phyloP scores from a whole-genome alignment of 1,140 invertebrate species.

The Caenorhabditis latens region DNA sequence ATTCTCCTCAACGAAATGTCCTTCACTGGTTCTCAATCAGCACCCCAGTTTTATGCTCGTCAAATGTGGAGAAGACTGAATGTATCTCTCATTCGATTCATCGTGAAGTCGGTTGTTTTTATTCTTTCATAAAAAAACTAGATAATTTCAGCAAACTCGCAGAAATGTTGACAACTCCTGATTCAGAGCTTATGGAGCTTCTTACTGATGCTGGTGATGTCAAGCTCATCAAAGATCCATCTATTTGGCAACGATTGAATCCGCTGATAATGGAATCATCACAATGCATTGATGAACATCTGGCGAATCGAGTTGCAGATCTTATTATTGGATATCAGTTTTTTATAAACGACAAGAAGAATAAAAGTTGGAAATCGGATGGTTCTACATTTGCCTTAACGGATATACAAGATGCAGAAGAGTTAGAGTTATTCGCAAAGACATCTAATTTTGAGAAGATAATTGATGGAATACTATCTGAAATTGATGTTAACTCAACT shows the following conservation, averaged over 20 bases:
- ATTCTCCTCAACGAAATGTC: conserved; percentile 40
- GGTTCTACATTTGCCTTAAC: neutral
- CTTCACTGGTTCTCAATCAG: conserved; percentile 26
- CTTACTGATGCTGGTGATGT: conserved; percentile 19
- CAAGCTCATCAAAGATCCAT: conserved; percentile 11
- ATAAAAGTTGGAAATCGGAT: conserved; percentile 20
- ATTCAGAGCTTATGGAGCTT: conserved; percentile 42
- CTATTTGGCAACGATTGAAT: conserved; percentile 36
- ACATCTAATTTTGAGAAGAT: conserved; percentile 34
- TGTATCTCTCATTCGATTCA: conserved; percentile 5
- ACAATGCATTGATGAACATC: conserved; percentile 7
- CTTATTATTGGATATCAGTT: conserved; percentile 43
- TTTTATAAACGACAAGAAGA: conserved; percentile 36
- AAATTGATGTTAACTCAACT: neutral
- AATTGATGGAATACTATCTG: neutral
- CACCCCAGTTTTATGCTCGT: conserved; percentile 12
- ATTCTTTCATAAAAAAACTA: neutral
- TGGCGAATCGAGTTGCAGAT: conserved; percentile 20
- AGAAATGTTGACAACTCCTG: conserved; percentile 40
- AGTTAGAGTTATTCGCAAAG: conserved; percentile 16
- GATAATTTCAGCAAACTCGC: conserved; percentile 15
- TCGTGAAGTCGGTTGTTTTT: neutral
- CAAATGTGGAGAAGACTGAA: conserved; percentile 37
- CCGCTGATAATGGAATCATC: conserved; percentile 25
- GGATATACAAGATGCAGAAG: conserved; percentile 37